Base-by-base conservation (phyloP, 1,140 invertebrate species). In the Apis florea region DNA sequence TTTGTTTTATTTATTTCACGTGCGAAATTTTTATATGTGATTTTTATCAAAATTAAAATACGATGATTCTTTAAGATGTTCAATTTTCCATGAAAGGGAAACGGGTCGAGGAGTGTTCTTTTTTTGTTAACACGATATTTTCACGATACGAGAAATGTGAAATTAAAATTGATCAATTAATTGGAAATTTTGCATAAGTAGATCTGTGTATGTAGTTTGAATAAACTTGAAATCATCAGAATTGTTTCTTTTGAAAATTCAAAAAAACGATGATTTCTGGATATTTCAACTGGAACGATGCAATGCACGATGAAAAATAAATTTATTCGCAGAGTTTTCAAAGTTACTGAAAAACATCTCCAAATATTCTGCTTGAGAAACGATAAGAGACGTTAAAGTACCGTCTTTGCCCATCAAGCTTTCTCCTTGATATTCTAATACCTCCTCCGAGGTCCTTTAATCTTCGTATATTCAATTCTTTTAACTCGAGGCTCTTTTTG, bases 401-500 rank as follows among this genome's bases (percentile, higher is more conserved):
- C 13, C n/a, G 12, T 24, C 13, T 51, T 49, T 49, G 3, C 6
- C 2, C 66, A 3, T 1, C 40, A 19, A 49, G 21, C n/a, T 24
- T 68, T 68, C 47, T 24, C 21, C 66, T 68, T 68, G 66, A 68
- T 51, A 24, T 24, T 51, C 66, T 10, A 51, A 24, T 68, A 21
- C 24, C 66, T n/a, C 8, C 21, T 51, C 49, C n/a, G 66, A 49
- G 13, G 8, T 24, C 66, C 66, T 68, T 51, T 24, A 68, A 49
- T 68, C 66, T 47, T 68, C 6, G 13, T 21, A 51, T 68, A 68
- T 51, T 68, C 47, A 24, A 68, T 51, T 68, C 49, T 68, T 68
- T 13, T 47, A 51, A 49, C 66, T 68, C 21, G 17, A 49, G 24
- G 66, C 47, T 2, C 47, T 49, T 24, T 8, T 4, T 24, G 66